Percentiles rank a stretch among this genome's conserved stretches.
These are phyloP conservation scores for Haliclona indistincta DNA, from an alignment of 37 sponge, comb jelly and placozoan genomes.

Conservation along the genomic window DNA sequence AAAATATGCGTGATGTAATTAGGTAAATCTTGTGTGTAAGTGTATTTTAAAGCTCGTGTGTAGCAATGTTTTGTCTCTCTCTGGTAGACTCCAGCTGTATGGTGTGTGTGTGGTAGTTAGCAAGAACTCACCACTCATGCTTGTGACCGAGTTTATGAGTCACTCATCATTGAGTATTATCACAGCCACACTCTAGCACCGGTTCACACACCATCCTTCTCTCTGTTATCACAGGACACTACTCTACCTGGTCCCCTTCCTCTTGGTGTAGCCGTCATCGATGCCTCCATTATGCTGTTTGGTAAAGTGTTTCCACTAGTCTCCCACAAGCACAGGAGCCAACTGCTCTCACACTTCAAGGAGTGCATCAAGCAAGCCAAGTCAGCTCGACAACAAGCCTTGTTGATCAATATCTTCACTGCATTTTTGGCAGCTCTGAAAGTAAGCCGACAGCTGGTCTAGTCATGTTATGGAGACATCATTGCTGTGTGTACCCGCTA, in stretches of 20 bases:
- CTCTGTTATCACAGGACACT: slow-evolving; percentile 12
- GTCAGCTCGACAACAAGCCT: slow-evolving; percentile 71
- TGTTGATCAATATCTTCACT: slow-evolving; percentile 95
- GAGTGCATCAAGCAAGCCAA: slow-evolving; percentile 84
- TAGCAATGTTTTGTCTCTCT: background rate
- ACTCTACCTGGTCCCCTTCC: slow-evolving; percentile 87
- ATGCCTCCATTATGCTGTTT: slow-evolving; percentile 88
- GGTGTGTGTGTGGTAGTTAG: too few relatives aligned
- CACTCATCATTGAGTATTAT: background rate
- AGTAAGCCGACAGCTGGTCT: slow-evolving; percentile 16
- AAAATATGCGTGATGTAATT: background rate
- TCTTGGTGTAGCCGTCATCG: slow-evolving; percentile 93
- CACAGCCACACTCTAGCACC: background rate
- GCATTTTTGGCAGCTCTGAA: slow-evolving; percentile 92
- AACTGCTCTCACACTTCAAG: slow-evolving; percentile 92
- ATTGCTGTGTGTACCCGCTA: too few relatives aligned
- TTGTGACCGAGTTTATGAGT: background rate
- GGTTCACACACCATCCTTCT: background rate
- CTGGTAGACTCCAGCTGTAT: too few relatives aligned
- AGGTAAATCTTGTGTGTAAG: background rate
- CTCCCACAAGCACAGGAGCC: slow-evolving; percentile 82
- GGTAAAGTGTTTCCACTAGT: slow-evolving; percentile 93
- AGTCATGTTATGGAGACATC: background rate
- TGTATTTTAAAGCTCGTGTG: background rate
- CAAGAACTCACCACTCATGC: too few relatives aligned